Evolutionary conservation across 2,113 vertebrate species (phyloP), one percentile per base, ranked within the genome.

Genomic region (Ranitomeya variabilis): DNA sequence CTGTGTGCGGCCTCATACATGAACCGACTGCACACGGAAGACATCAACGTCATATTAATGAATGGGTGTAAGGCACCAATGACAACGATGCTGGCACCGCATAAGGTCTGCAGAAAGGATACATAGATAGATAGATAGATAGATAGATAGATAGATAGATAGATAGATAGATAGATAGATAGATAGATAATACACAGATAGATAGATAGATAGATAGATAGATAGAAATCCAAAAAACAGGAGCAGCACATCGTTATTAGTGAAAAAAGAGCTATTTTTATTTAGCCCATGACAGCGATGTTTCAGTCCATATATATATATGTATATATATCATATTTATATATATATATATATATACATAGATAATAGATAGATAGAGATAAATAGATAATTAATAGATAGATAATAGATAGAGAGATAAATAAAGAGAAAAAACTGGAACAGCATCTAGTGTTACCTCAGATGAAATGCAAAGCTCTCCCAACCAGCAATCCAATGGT

Each of bases 11-110:
- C 23, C 71, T 57, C 51, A 7, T 45, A 84, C 60, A 16, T 83
- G 67, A 10, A 31, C 66, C 79, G 87, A 84, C 87, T 54, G 37
- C 26, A 57, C 19, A 31, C 13, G 45, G 83, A 84, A 84, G 60
- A 84, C 81, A 89, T 9, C 73, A 57, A 51, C 12, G 55, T 16
- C 31, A 26, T 26, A 23, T 13, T 18, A 64, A 84, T 84, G 66
- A 69, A 69, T 66, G 52, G 87, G 66, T 57, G 55, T 52, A 67
- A 84, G 55, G 73, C 31, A 74, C 26, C 57, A 21, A 18, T 78
- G 52, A 51, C 59, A 67, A 12, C 67, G 23, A 51, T 88, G 87
- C n/a, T 62, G 31, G 31, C 78, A 37, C 59, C 83, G 45, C 69
- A 37, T 0, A 73, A 37, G 9, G 66, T 10, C 66, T 10, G 15